These are phyloP conservation scores for Dendrolimus kikuchii DNA, from an alignment of 1,140 invertebrate species.

Conservation along the genomic window DNA sequence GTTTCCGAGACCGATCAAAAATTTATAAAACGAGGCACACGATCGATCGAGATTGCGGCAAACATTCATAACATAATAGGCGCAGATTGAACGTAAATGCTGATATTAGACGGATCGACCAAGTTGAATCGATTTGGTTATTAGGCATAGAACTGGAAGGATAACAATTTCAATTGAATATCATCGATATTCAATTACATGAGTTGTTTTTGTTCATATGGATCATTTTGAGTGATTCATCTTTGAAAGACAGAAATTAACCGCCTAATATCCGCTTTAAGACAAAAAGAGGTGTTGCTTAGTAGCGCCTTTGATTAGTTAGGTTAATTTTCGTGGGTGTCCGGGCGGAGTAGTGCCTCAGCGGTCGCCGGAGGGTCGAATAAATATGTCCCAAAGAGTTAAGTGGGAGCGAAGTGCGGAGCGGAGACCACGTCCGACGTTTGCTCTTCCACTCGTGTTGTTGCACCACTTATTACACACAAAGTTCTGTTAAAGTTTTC, in stretches of 20 bases:
- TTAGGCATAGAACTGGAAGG: too few species aligned
- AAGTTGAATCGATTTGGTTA: too few species aligned
- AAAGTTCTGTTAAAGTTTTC: constrained; percentile 71
- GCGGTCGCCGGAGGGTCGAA: constrained; percentile 68
- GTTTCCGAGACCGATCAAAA: constrained; percentile 47
- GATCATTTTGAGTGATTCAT: too few species aligned
- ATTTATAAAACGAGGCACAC: constrained; percentile 38
- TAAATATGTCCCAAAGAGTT: constrained; percentile 73
- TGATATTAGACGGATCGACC: constrained; percentile 18
- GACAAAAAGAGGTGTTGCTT: constrained; percentile 14
- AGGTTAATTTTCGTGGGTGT: constrained; percentile 57
- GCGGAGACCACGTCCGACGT: constrained; percentile 67
- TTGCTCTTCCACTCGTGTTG: constrained; percentile 71
- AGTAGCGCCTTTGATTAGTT: constrained; percentile 58
- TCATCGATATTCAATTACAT: too few species aligned
- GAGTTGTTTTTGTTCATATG: too few species aligned
- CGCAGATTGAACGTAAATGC: constrained; percentile 31
- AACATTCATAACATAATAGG: constrained; percentile 36
- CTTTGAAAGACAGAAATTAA: too few species aligned
- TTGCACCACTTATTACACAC: constrained; percentile 73
- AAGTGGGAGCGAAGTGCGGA: constrained; percentile 65
- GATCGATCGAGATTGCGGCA: constrained; percentile 42
- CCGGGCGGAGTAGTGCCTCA: constrained; percentile 32
- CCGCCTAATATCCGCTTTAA: too few species aligned
- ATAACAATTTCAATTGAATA: too few species aligned